Evolutionary conservation across 2,113 vertebrate genomes (phyloP).

Genomic region (Siniperca chuatsi): DNA sequence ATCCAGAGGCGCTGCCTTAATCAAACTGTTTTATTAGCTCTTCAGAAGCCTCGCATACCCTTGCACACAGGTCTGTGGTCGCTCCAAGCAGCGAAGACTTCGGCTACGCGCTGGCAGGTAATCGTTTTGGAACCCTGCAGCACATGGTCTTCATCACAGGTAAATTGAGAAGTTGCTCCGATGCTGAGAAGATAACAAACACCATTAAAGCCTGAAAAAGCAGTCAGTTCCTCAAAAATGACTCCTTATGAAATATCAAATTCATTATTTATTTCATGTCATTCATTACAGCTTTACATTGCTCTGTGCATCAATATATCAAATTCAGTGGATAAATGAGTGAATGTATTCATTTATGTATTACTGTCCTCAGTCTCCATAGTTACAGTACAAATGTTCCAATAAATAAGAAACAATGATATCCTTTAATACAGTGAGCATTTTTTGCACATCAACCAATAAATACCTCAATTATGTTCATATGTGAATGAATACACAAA

Average conservation of each 20-base stretch:
- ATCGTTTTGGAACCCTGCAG: slow-evolving; percentile 97
- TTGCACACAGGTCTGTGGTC: slow-evolving; percentile 97
- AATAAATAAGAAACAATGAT: neutral
- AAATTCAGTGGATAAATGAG: neutral
- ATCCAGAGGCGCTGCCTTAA: slow-evolving; percentile 76
- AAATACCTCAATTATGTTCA: neutral
- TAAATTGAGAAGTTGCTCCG: slow-evolving; percentile 92
- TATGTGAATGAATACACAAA: neutral
- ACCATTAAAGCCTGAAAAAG: slow-evolving; percentile 52
- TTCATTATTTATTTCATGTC: slow-evolving; percentile 42
- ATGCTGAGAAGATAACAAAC: slow-evolving; percentile 85
- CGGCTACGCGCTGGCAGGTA: slow-evolving; percentile 95
- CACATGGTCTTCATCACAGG: slow-evolving; percentile 96
- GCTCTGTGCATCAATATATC: slow-evolving; percentile 3
- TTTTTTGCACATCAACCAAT: neutral
- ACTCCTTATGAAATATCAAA: slow-evolving; percentile 40
- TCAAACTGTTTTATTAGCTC: slow-evolving; percentile 78
- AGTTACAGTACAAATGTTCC: neutral
- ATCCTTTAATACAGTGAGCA: neutral
- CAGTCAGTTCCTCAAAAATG: slow-evolving; percentile 61
- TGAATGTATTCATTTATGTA: neutral
- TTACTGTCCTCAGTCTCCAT: neutral
- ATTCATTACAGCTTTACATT: slow-evolving; percentile 9
- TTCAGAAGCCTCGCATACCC: slow-evolving; percentile 85
- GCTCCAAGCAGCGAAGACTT: slow-evolving; percentile 98